Conservation (phyloP, 2,113 vertebrate genomes). For the Dicerorhinus sumatrensis region DNA sequence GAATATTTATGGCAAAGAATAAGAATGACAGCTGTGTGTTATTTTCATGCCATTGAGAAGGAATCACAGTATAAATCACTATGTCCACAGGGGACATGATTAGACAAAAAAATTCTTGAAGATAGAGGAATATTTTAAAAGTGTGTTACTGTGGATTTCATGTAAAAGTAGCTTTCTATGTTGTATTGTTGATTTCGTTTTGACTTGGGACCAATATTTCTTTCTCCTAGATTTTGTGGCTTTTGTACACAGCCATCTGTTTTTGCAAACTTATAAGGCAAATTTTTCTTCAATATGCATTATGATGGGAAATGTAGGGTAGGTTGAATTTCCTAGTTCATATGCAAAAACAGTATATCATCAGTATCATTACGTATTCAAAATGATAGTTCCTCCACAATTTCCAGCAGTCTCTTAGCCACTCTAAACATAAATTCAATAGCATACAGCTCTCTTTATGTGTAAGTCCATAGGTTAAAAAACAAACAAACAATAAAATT, state of each 20-base stretch:
- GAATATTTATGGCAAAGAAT: not conserved
- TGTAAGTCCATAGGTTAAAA: not conserved
- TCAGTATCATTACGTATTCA: not conserved
- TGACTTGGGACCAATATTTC: constrained; percentile 1
- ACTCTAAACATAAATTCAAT: constrained; percentile 42
- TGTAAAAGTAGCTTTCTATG: not conserved
- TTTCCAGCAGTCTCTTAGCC: not conserved
- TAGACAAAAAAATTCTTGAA: not conserved
- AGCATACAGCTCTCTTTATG: not conserved
- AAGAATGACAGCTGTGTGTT: not conserved
- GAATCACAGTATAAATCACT: not conserved
- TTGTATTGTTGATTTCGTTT: constrained; percentile 14
- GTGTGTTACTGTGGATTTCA: constrained; percentile 9
- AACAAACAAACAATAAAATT: constrained; percentile 36
- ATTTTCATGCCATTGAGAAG: not conserved
- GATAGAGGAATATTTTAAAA: not conserved
- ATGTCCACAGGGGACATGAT: not conserved
- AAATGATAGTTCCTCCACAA: not conserved
- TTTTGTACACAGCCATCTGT: not conserved
- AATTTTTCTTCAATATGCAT: constrained; percentile 29
- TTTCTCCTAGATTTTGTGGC: constrained; percentile 7
- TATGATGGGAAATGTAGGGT: not conserved
- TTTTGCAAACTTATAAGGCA: not conserved
- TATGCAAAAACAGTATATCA: not conserved
- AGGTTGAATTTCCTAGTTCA: not conserved